Evolutionary conservation across 2,888 invertebrate species (phyloP), one percentile per base, ranked within the genome.

Genomic region (Agrochola lychnidis): DNA sequence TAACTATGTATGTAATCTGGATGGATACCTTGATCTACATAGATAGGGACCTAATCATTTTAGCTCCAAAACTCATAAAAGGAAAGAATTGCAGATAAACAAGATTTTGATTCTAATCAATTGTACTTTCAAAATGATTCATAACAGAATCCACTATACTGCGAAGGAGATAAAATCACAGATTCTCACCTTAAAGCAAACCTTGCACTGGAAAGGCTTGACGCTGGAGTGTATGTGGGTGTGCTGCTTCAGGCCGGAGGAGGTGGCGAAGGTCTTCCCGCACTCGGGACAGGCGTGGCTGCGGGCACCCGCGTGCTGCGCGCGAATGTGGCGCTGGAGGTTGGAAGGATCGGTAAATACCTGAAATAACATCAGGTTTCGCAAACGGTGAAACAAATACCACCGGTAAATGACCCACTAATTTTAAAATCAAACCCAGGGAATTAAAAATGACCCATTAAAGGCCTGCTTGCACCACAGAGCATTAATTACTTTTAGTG

Each of bases 211-310:
- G 97, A 99, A 99, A 6, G 99, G 99, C 95, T 99, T 99, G 87
- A 99, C 98, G 92, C 99, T 99, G 92, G 99, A 99, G 97, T 99
- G 99, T 90, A 99, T 99, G 97, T 99, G 99, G 53, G 99, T 99
- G 96, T 99, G 99, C 95, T 99, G 99, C 95, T 99, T 99, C 74
- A 99, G 97, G 59, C 99, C 99, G 86, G 99, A 99, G 79, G 99
- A 99, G 59, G 99, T 99, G 68, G 98, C 99, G 96, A 99, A 99
- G 81, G 99, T 99, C 97, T 99, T 99, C 86, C 99, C 99, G 97
- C 99, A 99, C 97, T 99, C 99, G 80, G 98, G 98, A 93, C 99
- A 99, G 88, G 99, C 99, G 98, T 99, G 99, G 93, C 98, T 98
- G 92, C 99, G 97, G 67, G 99, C 99, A 73, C 99, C 99, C 86